Base-by-base conservation (phyloP, 2,113 vertebrate genomes). In the Gymnocephalus cernua region DNA sequence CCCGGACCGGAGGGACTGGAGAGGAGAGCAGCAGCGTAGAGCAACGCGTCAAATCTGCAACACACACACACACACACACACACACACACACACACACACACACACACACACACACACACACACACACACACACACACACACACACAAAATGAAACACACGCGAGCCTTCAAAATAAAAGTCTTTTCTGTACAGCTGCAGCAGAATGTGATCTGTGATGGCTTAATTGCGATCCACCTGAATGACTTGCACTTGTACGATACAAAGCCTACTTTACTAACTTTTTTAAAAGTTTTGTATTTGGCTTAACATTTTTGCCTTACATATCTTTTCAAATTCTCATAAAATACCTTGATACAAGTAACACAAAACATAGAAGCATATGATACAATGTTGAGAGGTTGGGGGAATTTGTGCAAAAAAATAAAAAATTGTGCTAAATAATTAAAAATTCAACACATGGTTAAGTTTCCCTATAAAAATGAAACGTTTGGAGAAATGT, bases 161-260 rank as follows among this genome's bases (percentile, higher is more conserved):
- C 16, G 27, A 4, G 4, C 57, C 73, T 91, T 89, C 91, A 93
- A 74, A 92, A 75, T 91, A 89, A 91, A 82, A 86, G 74, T n/a
- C 0, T 6, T 15, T 19, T 58, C 4, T 48, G 68, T 15, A 1
- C 5, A 4, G 23, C 10, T 47, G 57, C 41, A 19, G 56, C 54
- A 64, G 27, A 57, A 25, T 18, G 18, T 3, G 56, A 38, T n/a
- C 1, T 14, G 45, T 68, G 56, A 84, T 77, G 63, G 14, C 77
- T 74, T 53, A 54, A 76, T 76, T 71, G 19, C 1, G 45, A 61
- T 15, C 8, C 21, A 18, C 2, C 10, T 4, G 2, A n/a, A 21
- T 41, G 9, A 38, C 4, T 5, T 27, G 2, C 38, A 4, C 0
- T 21, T n/a, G 0, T 41, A 41, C 2, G 0, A 3, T 8, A 11